Conservation (phyloP, 2,888 invertebrate species). For the Pheosia tremula region DNA sequence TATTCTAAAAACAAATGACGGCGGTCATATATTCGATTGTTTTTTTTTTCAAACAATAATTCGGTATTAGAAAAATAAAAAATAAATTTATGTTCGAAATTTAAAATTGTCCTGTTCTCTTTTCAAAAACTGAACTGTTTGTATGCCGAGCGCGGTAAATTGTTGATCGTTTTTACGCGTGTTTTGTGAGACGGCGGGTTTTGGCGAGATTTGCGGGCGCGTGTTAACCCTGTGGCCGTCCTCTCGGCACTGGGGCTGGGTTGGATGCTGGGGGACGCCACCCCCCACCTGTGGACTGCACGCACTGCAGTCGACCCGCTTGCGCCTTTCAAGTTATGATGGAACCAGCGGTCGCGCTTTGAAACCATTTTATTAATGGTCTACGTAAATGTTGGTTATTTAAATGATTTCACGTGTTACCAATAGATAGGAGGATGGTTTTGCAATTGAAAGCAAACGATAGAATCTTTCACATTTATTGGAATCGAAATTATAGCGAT, state of each 20-base stretch:
- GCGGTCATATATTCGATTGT: too few species aligned
- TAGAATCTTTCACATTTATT: not conserved
- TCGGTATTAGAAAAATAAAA: too few species aligned
- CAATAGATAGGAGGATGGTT: not conserved
- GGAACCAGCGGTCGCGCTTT: conserved; percentile 37
- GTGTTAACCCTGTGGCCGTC: conserved; percentile 41
- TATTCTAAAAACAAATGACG: conserved; percentile 2
- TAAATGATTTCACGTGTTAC: conserved; percentile 22
- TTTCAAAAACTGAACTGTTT: conserved; percentile 5
- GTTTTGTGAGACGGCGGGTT: conserved; percentile 12
- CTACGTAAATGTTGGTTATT: conserved; percentile 26
- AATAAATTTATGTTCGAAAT: too few species aligned
- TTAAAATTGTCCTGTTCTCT: too few species aligned
- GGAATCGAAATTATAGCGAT: not conserved
- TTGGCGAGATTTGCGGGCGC: conserved; percentile 6
- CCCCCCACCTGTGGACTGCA: conserved; percentile 79
- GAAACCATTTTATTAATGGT: conserved; percentile 39
- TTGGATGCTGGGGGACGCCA: conserved; percentile 36
- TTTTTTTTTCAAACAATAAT: too few species aligned
- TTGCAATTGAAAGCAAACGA: not conserved
- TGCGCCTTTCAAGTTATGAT: conserved; percentile 63
- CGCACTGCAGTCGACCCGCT: conserved; percentile 79
- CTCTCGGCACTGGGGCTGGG: conserved; percentile 50
- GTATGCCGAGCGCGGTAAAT: conserved; percentile 1
- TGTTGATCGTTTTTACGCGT: conserved; percentile 21